phyloP scores from a whole-genome alignment of 1,140 invertebrate species.

The Arctopsyche grandis region DNA sequence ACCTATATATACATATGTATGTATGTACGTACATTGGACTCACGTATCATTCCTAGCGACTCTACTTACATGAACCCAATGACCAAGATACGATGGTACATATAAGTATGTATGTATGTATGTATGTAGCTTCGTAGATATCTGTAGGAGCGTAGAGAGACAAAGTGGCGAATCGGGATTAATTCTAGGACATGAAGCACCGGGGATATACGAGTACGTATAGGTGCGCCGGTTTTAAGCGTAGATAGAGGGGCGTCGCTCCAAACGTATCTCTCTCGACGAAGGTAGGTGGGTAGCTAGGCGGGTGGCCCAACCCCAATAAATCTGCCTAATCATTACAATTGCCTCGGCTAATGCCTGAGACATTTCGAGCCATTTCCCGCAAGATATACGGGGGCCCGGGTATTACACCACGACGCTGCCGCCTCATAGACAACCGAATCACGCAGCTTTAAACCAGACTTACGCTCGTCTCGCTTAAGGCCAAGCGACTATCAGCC shows the following conservation, averaged over 20 bases:
- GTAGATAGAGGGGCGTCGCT: background rate
- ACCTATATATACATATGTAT: too few relatives aligned
- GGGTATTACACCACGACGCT: constrained; percentile 48
- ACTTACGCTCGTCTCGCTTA: constrained; percentile 11
- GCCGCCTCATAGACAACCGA: constrained; percentile 48
- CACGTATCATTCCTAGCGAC: too few relatives aligned
- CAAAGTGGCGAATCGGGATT: constrained; percentile 18
- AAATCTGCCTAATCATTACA: constrained; percentile 56
- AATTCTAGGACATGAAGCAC: constrained; percentile 8
- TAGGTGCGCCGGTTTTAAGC: background rate
- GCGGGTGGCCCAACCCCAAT: constrained; percentile 52
- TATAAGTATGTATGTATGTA: constrained; percentile 2
- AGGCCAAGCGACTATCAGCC: background rate
- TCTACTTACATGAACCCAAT: too few relatives aligned
- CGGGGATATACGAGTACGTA: background rate
- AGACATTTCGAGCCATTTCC: constrained; percentile 55
- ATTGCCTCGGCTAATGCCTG: constrained; percentile 53
- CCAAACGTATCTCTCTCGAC: background rate
- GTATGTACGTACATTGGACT: too few relatives aligned
- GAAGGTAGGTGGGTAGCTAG: background rate
- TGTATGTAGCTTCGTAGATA: background rate
- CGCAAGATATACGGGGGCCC: constrained; percentile 51
- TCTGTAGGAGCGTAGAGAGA: background rate
- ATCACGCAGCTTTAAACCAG: constrained; percentile 43
- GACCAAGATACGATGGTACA: background rate